Evolutionary conservation across 37 sponge, comb jelly and placozoan genomes (phyloP).

Genomic region (Theonella swinhoei): DNA sequence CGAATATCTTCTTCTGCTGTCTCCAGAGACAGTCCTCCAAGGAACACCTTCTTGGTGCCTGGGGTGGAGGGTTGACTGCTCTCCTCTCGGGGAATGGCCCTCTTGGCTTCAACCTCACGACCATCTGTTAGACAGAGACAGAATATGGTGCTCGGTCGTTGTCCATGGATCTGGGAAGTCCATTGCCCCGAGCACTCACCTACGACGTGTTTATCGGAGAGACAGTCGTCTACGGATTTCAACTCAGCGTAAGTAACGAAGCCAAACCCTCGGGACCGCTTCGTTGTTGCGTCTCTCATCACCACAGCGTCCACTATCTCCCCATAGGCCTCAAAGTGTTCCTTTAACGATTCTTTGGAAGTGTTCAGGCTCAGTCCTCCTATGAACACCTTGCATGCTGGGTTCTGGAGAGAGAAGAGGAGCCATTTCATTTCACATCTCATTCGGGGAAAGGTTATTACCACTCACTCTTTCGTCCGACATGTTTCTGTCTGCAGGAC

Average conservation of each 20-base stretch:
- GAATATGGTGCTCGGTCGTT: too few relatives aligned
- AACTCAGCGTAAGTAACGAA: constrained; percentile 41
- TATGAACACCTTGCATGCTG: constrained; percentile 69
- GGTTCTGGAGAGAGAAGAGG: too few relatives aligned
- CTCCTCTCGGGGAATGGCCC: constrained; percentile 58
- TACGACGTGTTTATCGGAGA: constrained; percentile 40
- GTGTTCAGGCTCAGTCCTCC: constrained; percentile 55
- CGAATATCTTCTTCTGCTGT: constrained; percentile 43
- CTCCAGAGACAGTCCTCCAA: constrained; percentile 60
- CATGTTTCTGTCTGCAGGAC: too few relatives aligned
- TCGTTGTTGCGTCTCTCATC: constrained; percentile 50
- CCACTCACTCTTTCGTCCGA: too few relatives aligned
- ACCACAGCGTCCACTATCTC: constrained; percentile 63
- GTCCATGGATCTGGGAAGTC: too few relatives aligned
- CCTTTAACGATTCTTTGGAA: constrained; percentile 25
- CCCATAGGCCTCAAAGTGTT: constrained; percentile 46
- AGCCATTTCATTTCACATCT: too few relatives aligned
- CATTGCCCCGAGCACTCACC: too few relatives aligned
- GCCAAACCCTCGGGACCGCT: constrained; percentile 63
- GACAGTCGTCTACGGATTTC: constrained; percentile 17
- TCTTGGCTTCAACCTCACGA: constrained; percentile 48
- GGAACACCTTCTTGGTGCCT: constrained; percentile 59
- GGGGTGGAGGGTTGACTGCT: neutral
- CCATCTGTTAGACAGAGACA: too few relatives aligned
- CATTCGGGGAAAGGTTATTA: too few relatives aligned